phyloP scores from a whole-genome alignment of 2,797 vertebrate genomes.

The Danio kyathit region DNA sequence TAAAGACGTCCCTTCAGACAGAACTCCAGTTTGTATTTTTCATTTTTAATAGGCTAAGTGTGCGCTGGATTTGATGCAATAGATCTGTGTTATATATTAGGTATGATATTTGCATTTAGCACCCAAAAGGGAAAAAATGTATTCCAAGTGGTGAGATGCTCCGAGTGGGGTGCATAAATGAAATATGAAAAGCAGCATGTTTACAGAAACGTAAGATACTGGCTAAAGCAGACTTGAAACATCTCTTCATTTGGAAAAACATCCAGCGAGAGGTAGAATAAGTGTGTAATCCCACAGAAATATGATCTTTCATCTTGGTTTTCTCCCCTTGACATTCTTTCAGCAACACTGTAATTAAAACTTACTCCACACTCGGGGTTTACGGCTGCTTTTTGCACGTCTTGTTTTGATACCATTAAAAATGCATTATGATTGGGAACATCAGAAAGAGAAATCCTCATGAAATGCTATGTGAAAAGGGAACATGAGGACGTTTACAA shows the following conservation, averaged over 20 bases:
- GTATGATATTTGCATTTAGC: conserved; percentile 28
- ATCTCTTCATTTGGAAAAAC: conserved; percentile 24
- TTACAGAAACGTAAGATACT: conserved; percentile 30
- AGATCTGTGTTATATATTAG: neutral
- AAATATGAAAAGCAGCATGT: conserved; percentile 30
- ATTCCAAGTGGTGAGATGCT: conserved; percentile 15
- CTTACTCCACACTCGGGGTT: neutral
- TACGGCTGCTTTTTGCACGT: neutral
- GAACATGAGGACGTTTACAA: neutral
- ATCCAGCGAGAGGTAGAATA: conserved; percentile 10
- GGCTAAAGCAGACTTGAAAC: conserved; percentile 1
- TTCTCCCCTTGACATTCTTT: neutral
- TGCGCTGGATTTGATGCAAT: neutral
- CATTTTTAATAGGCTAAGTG: neutral
- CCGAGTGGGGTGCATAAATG: conserved; percentile 6
- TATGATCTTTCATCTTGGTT: conserved; percentile 22
- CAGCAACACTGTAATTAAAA: conserved; percentile 25
- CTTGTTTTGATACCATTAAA: conserved; percentile 12
- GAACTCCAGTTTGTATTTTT: neutral
- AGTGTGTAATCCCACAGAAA: conserved; percentile 27
- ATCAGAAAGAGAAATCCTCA: neutral
- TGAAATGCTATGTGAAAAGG: neutral
- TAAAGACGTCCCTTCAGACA: neutral
- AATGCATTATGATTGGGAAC: neutral
- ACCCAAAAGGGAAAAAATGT: neutral